These are phyloP conservation scores for Leptopilina boulardi DNA, from an alignment of 1,140 invertebrate species.

Conservation along the genomic window DNA sequence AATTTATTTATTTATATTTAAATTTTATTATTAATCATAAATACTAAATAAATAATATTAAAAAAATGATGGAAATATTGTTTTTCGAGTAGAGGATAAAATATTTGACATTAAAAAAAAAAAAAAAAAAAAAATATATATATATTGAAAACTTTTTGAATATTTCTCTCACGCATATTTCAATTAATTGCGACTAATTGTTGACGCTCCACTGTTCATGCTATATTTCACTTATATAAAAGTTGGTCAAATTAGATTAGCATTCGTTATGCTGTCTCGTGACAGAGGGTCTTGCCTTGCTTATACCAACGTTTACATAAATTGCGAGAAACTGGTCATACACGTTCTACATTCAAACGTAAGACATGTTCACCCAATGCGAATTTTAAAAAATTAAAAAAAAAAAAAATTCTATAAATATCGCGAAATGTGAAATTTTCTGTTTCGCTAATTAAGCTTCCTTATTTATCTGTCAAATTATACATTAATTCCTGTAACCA, in stretches of 20 bases:
- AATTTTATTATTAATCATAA: too few relatives aligned
- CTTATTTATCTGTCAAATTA: constrained; percentile 15
- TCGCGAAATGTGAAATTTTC: constrained; percentile 16
- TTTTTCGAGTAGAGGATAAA: too few relatives aligned
- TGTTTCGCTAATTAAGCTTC: background rate
- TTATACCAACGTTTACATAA: constrained; percentile 27
- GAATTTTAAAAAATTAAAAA: background rate
- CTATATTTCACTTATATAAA: constrained; percentile 25
- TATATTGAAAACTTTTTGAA: constrained; percentile 11
- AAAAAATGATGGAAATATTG: too few relatives aligned
- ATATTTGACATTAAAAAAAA: background rate
- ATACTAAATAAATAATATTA: too few relatives aligned
- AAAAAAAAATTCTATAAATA: constrained; percentile 8
- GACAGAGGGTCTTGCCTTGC: constrained; percentile 31
- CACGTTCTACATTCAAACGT: constrained; percentile 19
- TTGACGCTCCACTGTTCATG: constrained; percentile 2
- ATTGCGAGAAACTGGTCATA: constrained; percentile 25
- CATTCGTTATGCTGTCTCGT: constrained; percentile 28
- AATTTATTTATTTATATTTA: too few relatives aligned
- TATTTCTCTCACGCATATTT: constrained; percentile 15
- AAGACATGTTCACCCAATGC: background rate
- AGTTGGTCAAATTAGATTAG: constrained; percentile 31
- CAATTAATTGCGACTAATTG: constrained; percentile 24
- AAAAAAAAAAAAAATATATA: background rate
- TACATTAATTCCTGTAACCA: background rate